Base-by-base conservation (phyloP, 2,797 vertebrate species). In the Eurystomus glaucurus region DNA sequence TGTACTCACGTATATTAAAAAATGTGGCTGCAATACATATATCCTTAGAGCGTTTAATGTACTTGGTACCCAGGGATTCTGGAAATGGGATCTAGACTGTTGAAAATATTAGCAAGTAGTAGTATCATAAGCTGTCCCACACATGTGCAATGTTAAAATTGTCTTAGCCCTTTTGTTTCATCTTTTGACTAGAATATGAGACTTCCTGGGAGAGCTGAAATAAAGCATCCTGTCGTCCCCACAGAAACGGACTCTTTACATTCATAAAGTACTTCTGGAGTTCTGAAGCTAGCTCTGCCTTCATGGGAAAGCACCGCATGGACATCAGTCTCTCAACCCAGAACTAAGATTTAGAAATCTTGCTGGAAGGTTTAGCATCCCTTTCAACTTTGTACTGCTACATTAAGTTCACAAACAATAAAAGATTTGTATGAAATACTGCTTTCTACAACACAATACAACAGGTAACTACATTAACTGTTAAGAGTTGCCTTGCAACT, bases 101-200 rank as follows among this genome's bases (percentile, higher is more conserved):
- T 93, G 54, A 86, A 94, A 93, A 84, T 65, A 77, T 46, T 88
- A 92, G 29, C 72, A 86, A 81, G 37, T 54, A 43, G 69, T 62
- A 61, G 31, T 62, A 35, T 66, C 68, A 62, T 83, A 90, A 87
- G 61, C 23, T 91, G 75, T 64, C 45, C 11, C 20, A 71, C 43
- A 75, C 9, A 22, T 35, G 35, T 72, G 43, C 62, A 83, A 66
- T 25, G 15, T 88, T 79, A 82, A 64, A 91, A 90, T 75, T 78
- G 2, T 37, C 54, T 81, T 90, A 88, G 64, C 14, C 28, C 28
- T 88, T 95, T 62, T 54, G 21, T 72, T 95, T 48, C 77, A 64
- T 35, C 23, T 52, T 87, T 77, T 70, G 28, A 76, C 45, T 70
- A 61, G 51, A 82, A 71, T 60, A 68, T 23, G 54, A 35, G 29